Evolutionary conservation across 2,113 vertebrate genomes (phyloP), one percentile per base, ranked within the genome.

Genomic region (Prunella fulvescens): DNA sequence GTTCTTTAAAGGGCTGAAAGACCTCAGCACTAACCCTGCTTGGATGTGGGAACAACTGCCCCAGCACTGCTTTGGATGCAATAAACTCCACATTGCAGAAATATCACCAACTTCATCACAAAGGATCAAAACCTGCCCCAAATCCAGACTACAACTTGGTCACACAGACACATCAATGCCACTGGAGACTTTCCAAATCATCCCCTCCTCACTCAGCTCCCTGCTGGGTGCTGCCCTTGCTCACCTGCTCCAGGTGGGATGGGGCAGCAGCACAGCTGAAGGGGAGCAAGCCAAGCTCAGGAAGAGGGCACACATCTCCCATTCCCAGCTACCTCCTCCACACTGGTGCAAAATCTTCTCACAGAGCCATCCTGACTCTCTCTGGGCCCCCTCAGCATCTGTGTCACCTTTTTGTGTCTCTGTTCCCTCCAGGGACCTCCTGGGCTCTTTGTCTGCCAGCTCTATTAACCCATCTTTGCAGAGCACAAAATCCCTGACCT

Each of bases 201-300:
- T 3, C 15, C 44, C 14, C 10, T 56, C 6, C 19, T 5, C 12
- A 1, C 25, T 2, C 25, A 48, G 25, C 62, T 40, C 1, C 0
- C 1, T 51, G 83, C 67, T 42, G 22, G 60, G 28, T 44, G 28
- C 40, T 61, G 33, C 37, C 60, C 64, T 53, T 56, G 19, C 56
- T 42, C 39, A 8, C 11, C 53, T 26, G 15, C 22, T 33, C 10
- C 11, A 2, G n/a, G 6, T 6, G 40, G 57, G 17, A 39, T 3
- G 1, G 33, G 9, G 24, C 53, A 78, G 35, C 56, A 77, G 33
- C 5, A 12, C 1, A 11, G 51, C 50, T 66, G 35, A 10, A 42
- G 45, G 11, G 73, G 12, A 24, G 14, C 2, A 1, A 66, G 50
- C 15, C 6, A 1, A 86, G 56, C 56, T 44, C 64, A 29, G 53